These are phyloP conservation scores for Pontoporia blainvillei DNA, from an alignment of 2,113 vertebrate species.

Conservation along the genomic window DNA sequence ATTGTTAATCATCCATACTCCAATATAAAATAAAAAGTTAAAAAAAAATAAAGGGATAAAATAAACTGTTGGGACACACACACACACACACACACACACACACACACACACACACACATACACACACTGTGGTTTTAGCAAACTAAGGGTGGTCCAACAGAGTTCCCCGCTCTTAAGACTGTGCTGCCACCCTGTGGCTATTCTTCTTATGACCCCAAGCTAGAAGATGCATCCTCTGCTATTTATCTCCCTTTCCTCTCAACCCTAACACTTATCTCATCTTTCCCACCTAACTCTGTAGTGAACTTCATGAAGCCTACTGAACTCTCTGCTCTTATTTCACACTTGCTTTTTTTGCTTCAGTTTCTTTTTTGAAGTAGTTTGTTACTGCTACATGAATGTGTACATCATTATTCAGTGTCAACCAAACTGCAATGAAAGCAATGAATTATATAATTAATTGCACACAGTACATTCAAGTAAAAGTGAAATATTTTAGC, in stretches of 20 bases:
- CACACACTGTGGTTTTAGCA: neutral
- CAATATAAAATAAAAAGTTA: neutral
- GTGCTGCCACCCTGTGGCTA: constrained; percentile 69
- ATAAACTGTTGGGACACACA: neutral
- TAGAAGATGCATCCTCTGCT: neutral
- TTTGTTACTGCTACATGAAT: neutral
- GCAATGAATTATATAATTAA: neutral
- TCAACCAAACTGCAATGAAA: neutral
- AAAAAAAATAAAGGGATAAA: too few relatives aligned
- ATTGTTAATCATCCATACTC: neutral
- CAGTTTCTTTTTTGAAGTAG: neutral
- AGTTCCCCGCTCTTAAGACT: neutral
- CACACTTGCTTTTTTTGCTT: neutral
- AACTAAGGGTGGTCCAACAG: accelerated
- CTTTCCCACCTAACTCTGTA: neutral
- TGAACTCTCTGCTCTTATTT: neutral
- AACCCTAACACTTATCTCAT: neutral
- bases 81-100: too few relatives aligned
- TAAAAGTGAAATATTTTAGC: neutral
- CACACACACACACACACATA: neutral
- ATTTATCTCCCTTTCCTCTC: neutral
- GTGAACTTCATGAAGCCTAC: neutral
- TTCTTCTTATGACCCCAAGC: neutral
- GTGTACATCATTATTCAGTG: neutral
- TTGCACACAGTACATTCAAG: neutral